These are phyloP conservation scores for Heteromurus nitidus DNA, from an alignment of 2,888 invertebrate species.

Conservation along the genomic window DNA sequence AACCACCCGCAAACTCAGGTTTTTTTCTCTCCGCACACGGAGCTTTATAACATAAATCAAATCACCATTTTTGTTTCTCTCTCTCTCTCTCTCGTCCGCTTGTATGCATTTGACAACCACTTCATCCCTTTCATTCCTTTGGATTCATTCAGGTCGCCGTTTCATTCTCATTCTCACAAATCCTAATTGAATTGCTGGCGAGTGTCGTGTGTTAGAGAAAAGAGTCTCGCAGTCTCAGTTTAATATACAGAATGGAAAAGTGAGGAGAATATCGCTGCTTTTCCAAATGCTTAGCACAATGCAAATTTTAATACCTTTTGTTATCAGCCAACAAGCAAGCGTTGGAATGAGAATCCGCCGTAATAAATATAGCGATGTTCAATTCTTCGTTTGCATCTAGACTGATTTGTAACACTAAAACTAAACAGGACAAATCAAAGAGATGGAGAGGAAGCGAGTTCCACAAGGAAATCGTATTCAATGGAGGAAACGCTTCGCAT, in stretches of 20 bases:
- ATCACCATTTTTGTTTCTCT: slow-evolving; percentile 21
- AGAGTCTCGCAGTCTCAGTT: too few species aligned
- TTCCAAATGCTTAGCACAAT: background rate
- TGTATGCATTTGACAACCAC: slow-evolving; percentile 14
- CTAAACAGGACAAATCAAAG: slow-evolving; percentile 19
- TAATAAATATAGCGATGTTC: slow-evolving; percentile 3
- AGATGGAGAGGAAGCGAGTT: background rate
- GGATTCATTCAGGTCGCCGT: slow-evolving; percentile 14
- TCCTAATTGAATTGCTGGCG: slow-evolving; percentile 34
- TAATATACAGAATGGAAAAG: too few species aligned
- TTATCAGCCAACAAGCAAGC: background rate
- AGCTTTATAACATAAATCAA: slow-evolving; percentile 41
- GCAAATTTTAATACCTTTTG: slow-evolving; percentile 14
- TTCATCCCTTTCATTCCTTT: slow-evolving; percentile 23
- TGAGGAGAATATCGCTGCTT: background rate
- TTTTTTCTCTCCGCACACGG: background rate
- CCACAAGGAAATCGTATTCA: background rate
- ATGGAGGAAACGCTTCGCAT: background rate
- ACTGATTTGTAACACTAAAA: slow-evolving; percentile 9
- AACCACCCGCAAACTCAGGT: slow-evolving; percentile 38
- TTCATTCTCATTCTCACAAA: slow-evolving; percentile 1
- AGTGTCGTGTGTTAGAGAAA: background rate
- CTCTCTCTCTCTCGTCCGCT: slow-evolving; percentile 1
- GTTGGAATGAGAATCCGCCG: too few species aligned
- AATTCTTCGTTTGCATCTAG: slow-evolving; percentile 1